Percentiles rank a stretch among this genome's conserved stretches.
Conservation (phyloP, 2,888 invertebrate species). For the Andrena haemorrhoa region DNA sequence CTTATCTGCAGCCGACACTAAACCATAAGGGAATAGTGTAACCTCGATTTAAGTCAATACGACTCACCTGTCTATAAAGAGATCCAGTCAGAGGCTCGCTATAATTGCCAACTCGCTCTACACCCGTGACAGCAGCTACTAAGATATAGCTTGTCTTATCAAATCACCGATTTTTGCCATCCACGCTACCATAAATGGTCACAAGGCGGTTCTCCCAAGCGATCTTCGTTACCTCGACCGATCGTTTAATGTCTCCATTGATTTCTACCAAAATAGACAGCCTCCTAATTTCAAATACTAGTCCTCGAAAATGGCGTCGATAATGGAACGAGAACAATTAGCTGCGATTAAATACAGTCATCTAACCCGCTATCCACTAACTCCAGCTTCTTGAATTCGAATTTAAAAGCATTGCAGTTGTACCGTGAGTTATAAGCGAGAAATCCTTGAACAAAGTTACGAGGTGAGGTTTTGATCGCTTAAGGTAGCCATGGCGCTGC, state of each 20-base stretch:
- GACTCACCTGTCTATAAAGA: conserved; percentile 3
- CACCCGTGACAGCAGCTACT: conserved; percentile 21
- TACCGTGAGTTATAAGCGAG: background rate
- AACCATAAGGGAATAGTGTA: conserved; percentile 23
- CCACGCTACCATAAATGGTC: conserved; percentile 48
- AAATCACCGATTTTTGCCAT: conserved; percentile 24
- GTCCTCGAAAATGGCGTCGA: background rate
- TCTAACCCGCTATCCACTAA: background rate
- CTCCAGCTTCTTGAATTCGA: background rate
- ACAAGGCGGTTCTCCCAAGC: conserved; percentile 35
- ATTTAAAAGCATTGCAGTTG: background rate
- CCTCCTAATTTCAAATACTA: background rate
- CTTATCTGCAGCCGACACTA: conserved; percentile 40
- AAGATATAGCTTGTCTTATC: conserved; percentile 54
- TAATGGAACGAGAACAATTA: conserved; percentile 8
- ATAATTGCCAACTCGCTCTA: conserved; percentile 21
- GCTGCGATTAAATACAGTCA: conserved; percentile 1
- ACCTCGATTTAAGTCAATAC: conserved; percentile 36
- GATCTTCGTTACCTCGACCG: conserved; percentile 40
- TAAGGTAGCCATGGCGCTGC: conserved; percentile 12
- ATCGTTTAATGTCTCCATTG: conserved; percentile 31
- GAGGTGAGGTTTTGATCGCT: background rate
- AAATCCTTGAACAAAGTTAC: background rate
- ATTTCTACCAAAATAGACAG: background rate
- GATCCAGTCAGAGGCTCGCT: background rate